Evolutionary conservation across 2,888 invertebrate genomes (phyloP).

Genomic region (Chrysodeixis includens): DNA sequence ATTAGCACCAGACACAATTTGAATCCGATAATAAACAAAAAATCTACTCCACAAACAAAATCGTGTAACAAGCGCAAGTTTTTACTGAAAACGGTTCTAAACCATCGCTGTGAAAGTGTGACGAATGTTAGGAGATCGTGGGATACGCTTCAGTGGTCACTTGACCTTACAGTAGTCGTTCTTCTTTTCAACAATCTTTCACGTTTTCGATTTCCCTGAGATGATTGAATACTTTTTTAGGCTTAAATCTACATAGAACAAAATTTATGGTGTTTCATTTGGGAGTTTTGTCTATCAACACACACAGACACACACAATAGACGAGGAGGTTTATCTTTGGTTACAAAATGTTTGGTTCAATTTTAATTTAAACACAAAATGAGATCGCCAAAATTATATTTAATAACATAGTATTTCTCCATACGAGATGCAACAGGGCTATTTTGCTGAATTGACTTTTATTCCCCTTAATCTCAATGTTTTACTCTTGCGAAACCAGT

Average conservation of each 20-base stretch:
- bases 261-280: too few relatives aligned
- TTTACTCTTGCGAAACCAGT: slow-evolving; percentile 12
- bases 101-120: slow-evolving; percentile 53
- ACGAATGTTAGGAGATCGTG: slow-evolving; percentile 34
- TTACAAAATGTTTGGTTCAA: too few relatives aligned
- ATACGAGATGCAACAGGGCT: too few relatives aligned
- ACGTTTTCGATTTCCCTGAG: slow-evolving; percentile 18
- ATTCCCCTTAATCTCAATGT: not conserved
- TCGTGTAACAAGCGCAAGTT: slow-evolving; percentile 26
- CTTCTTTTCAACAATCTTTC: slow-evolving; percentile 35
- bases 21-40: slow-evolving; percentile 5
- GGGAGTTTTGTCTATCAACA: too few relatives aligned
- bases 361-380: too few relatives aligned
- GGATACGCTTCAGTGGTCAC: slow-evolving; percentile 37
- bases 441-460: not conserved
- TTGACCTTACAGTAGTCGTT: slow-evolving; percentile 40
- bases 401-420: too few relatives aligned
- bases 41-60: slow-evolving; percentile 21
- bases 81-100: slow-evolving; percentile 48
- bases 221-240: slow-evolving; percentile 26
- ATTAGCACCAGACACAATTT: too few relatives aligned
- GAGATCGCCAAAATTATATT: too few relatives aligned
- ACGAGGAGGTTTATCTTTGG: too few relatives aligned
- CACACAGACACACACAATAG: too few relatives aligned
- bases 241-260: not conserved